phyloP scores from a whole-genome alignment of 2,888 invertebrate species.

The Nemurella pictetii region DNA sequence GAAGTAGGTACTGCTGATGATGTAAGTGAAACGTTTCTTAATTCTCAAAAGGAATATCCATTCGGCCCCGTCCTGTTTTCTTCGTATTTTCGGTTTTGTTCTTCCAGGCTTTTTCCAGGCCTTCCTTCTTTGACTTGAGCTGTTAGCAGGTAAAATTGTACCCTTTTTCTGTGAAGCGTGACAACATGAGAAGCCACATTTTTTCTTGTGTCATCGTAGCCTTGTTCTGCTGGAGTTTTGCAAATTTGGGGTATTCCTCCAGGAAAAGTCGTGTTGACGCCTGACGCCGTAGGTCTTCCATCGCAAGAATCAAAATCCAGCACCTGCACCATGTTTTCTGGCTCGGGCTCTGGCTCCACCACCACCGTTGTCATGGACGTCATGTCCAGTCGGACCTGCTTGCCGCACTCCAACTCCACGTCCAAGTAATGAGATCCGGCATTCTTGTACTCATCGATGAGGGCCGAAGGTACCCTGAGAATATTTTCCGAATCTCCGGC shows the following conservation, averaged over 20 bases:
- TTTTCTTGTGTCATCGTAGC: background rate
- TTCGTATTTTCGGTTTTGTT: background rate
- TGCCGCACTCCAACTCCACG: background rate
- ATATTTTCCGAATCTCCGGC: background rate
- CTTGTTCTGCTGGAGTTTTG: background rate
- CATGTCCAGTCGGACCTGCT: background rate
- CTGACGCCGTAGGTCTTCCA: background rate
- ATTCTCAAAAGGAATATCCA: conserved; percentile 1
- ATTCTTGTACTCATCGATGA: background rate
- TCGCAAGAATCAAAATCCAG: too few species aligned
- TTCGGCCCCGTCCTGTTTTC: conserved; percentile 1
- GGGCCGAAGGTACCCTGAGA: background rate
- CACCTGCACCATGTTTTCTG: background rate
- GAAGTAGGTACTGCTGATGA: background rate
- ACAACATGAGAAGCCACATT: background rate
- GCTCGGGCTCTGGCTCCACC: background rate
- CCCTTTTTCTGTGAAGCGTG: background rate
- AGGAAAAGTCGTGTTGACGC: background rate
- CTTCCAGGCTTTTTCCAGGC: background rate
- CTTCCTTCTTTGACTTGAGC: background rate
- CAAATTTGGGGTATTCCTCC: background rate
- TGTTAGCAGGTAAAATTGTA: background rate
- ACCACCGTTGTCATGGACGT: background rate
- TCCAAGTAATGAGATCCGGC: background rate
- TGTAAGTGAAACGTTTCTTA: background rate